Percentiles rank a stretch among this genome's conserved stretches.
These are phyloP conservation scores for Eutolmus rufibarbis DNA, from an alignment of 2,888 invertebrate species.

Conservation along the genomic window DNA sequence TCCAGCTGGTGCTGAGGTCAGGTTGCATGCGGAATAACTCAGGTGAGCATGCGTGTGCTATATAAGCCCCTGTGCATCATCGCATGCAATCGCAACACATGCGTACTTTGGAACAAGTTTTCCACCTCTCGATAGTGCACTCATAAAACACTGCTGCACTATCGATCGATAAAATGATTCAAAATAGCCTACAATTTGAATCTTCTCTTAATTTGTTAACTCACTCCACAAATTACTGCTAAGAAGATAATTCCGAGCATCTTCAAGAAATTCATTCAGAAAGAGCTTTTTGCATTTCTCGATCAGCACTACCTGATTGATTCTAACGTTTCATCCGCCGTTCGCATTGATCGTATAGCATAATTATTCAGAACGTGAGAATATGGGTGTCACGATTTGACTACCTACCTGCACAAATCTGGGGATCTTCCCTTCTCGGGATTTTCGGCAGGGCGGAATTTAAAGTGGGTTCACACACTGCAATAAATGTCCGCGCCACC, in stretches of 20 bases:
- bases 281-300: constrained; percentile 13
- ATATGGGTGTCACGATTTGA: constrained; percentile 15
- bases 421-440: neutral
- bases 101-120: constrained; percentile 8
- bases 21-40: constrained; percentile 24
- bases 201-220: neutral
- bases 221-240: neutral
- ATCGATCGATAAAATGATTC: neutral
- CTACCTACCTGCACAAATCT: neutral
- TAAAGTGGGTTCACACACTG: constrained; percentile 1
- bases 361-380: constrained; percentile 5
- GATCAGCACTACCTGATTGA: constrained; percentile 10
- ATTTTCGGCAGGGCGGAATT: constrained; percentile 3
- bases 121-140: neutral
- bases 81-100: neutral
- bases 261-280: constrained; percentile 8
- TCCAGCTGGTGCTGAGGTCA: constrained; percentile 33
- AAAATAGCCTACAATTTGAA: neutral
- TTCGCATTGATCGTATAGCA: neutral
- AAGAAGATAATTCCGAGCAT: neutral
- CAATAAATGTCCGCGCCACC: neutral
- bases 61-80: neutral
- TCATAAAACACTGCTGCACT: neutral
- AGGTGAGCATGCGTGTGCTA: constrained; percentile 21
- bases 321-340: neutral